phyloP scores from a whole-genome alignment of 2,888 invertebrate genomes.

The Aporophyla lueneburgensis region DNA sequence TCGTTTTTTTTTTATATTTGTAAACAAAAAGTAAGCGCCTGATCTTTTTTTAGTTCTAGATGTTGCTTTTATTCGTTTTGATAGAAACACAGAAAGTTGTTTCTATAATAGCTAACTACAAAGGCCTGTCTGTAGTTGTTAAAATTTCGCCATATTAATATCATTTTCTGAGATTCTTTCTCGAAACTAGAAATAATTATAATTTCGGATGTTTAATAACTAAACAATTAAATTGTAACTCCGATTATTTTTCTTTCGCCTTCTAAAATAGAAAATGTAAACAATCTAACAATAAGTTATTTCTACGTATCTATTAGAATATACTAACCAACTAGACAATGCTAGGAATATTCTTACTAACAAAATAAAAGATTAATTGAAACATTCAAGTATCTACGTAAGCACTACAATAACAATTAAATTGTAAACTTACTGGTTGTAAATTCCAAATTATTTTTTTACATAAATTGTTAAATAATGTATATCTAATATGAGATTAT shows the following conservation, averaged over 20 bases:
- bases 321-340: background rate
- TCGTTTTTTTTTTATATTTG: background rate
- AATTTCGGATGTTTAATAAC: background rate
- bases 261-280: conserved; percentile 1
- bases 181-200: background rate
- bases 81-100: background rate
- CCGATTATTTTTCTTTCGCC: no score
- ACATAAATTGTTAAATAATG: background rate
- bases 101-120: background rate
- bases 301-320: background rate
- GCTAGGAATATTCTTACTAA: background rate
- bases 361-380: background rate
- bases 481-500: conserved; percentile 40
- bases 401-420: background rate
- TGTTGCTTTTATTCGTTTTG: background rate
- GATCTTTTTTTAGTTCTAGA: background rate
- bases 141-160: conserved; percentile 24
- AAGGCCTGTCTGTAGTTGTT: background rate
- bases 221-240: background rate
- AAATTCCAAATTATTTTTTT: conserved; percentile 9
- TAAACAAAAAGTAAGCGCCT: background rate
- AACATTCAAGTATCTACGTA: background rate
- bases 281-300: background rate
- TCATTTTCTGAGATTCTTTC: no score
- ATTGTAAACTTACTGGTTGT: background rate